phyloP scores from a whole-genome alignment of 2,113 vertebrate species.

The Nothoprocta perdicaria region DNA sequence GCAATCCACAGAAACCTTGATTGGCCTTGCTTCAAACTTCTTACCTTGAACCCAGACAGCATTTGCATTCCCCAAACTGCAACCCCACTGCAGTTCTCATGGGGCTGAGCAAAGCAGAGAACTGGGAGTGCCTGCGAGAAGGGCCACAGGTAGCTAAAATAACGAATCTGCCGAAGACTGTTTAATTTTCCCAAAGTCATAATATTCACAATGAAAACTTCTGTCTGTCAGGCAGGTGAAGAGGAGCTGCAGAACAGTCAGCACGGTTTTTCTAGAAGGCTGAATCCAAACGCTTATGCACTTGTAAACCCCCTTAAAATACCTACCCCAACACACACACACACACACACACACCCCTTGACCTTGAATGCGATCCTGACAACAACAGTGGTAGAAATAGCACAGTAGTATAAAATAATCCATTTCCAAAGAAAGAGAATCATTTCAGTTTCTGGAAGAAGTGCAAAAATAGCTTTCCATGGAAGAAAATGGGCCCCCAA shows the following conservation, averaged over 20 bases:
- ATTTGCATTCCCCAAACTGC: not conserved
- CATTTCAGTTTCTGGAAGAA: not conserved
- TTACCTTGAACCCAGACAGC: not conserved
- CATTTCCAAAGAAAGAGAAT: conserved; percentile 8
- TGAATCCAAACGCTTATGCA: not conserved
- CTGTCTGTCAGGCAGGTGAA: too few relatives aligned
- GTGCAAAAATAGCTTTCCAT: not conserved
- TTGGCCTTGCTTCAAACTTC: not conserved
- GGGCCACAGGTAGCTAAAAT: not conserved
- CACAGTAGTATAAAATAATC: not conserved
- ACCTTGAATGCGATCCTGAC: not conserved
- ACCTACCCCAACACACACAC: not conserved
- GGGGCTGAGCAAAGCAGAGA: not conserved
- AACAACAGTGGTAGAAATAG: not conserved
- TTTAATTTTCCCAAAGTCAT: not conserved
- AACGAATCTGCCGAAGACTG: not conserved
- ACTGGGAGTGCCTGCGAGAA: not conserved
- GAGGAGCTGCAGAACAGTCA: not conserved
- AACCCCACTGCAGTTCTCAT: not conserved
- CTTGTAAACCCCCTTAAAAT: not conserved
- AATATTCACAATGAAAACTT: not conserved
- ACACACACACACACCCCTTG: not conserved
- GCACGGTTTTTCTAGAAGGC: not conserved
- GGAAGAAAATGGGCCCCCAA: not conserved
- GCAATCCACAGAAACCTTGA: not conserved